Conservation (phyloP, 2,888 invertebrate genomes). For the Epicampocera succincta region DNA sequence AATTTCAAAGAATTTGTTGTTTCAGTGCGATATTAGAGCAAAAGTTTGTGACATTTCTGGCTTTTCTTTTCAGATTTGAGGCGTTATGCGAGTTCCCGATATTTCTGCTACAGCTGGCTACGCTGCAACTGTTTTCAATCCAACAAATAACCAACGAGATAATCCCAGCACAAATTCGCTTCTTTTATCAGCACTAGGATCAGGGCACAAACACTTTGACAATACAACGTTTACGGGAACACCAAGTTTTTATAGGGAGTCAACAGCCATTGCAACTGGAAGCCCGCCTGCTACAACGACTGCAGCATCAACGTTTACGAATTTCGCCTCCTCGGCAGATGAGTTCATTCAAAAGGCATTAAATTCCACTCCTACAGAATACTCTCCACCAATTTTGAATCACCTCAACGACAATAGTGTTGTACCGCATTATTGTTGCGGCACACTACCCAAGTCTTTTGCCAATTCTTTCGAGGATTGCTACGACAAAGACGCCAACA, state of each 20-base stretch:
- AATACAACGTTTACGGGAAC: slow-evolving; percentile 46
- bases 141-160: slow-evolving; percentile 56
- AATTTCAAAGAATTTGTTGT: too few relatives aligned
- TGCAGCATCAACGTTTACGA: slow-evolving; percentile 41
- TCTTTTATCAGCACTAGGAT: slow-evolving; percentile 53
- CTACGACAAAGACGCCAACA: slow-evolving; percentile 57
- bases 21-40: not conserved
- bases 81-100: slow-evolving; percentile 72
- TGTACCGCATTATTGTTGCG: slow-evolving; percentile 63
- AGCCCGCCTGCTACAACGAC: slow-evolving; percentile 24
- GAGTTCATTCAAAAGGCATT: slow-evolving; percentile 70
- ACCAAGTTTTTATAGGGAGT: slow-evolving; percentile 49
- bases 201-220: slow-evolving; percentile 61
- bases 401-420: slow-evolving; percentile 50
- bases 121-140: slow-evolving; percentile 67
- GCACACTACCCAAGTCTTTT: slow-evolving; percentile 57
- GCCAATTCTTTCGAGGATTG: slow-evolving; percentile 58
- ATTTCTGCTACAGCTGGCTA: slow-evolving; percentile 71
- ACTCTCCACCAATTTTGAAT: slow-evolving; percentile 60
- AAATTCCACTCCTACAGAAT: slow-evolving; percentile 66
- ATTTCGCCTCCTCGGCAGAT: slow-evolving; percentile 67
- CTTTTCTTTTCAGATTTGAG: slow-evolving; percentile 52
- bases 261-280: slow-evolving; percentile 12
- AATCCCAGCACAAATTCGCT: slow-evolving; percentile 58
- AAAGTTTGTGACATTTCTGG: not conserved